Evolutionary conservation across 2,888 invertebrate species (phyloP), one percentile per base, ranked within the genome.

Genomic region (Labia minor): DNA sequence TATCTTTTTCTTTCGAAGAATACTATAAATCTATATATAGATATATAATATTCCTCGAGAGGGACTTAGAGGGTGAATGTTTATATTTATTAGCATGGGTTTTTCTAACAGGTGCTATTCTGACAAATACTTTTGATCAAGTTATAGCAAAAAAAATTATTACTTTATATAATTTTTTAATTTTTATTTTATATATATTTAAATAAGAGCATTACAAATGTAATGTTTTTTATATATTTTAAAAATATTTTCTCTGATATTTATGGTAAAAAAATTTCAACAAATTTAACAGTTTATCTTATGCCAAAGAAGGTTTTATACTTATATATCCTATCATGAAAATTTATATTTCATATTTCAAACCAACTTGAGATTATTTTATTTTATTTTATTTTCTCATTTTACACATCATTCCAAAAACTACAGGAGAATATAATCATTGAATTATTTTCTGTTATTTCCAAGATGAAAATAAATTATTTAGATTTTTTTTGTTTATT

Each of bases 71-170:
- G n/a, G 26, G 26, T 26, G 8, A 6, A 8, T 26, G 26, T 26
- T 26, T 26, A 8, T 26, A 26, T 26, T 26, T 26, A 14, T 49
- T 49, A 49, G 49, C 49, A 4, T 49, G 14, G 49, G 49, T 49
- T 49, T 49, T n/a, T n/a, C 26, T 6, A 4, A 49, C 6, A 49
- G 49, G 49, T 49, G 49, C 49, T 49, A 49, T 49, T 49, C 49
- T n/a, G 49, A 49, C 49, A 49, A 49, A 49, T 49, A 49, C 49
- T 49, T 49, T 49, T 49, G 49, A 49, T 49, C 49, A 49, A 49
- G 49, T 49, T n/a, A 49, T 49, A 49, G 49, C 49, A 14, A 49
- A 11, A 16, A 49, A n/a, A 8, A 8, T 49, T 49, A 49, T n/a
- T 49, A 16, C 49, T 49, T 49, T 49, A 49, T 49, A 14, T n/a